Base-by-base conservation (phyloP, 1,140 invertebrate genomes). In the Hypsibius dujardini region DNA sequence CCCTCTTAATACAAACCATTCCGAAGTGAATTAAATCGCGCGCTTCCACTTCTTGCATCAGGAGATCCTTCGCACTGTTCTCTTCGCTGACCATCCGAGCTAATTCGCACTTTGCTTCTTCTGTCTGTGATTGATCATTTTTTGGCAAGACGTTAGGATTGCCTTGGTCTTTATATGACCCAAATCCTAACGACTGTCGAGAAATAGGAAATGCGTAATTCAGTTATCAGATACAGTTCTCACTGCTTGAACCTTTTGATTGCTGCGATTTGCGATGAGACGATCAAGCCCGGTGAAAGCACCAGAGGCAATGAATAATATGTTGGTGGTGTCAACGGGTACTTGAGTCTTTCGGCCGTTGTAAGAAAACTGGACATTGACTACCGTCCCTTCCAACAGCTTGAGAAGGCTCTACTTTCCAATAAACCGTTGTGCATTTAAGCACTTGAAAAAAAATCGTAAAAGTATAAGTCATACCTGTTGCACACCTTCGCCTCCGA, bases 91-190 rank as follows among this genome's bases (percentile, higher is more conserved):
- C 62, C 12, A 12, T 75, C 73, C 45, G 81, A 80, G 73, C 82
- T 78, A 45, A 82, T 79, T 75, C 83, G 78, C 75, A 73, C 72
- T 75, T 79, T n/a, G 15, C 1, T 46, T 84, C 84, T 80, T 86
- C 7, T 56, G 50, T n/a, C 50, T 56, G 7, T n/a, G 50, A 7
- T 56, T 7, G 7, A 56, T 28, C 28, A 28, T 28, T 28, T 7
- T 56, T n/a, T 56, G 50, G 50, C 50, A 12, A 7, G 7, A 12
- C 50, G 50, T n/a, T n/a, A 56, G 50, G n/a, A 56, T 56, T 56
- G 50, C n/a, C 7, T 56, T 56, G 7, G 50, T 56, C n/a, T 56
- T 56, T 56, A 7, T n/a, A n/a, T 56, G 50, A 56, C n/a, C 50
- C 50, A 56, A 56, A 56, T 56, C 50, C 50, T n/a, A 56, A 56